Conservation (phyloP, 2,888 invertebrate species). For the Drosophila bunnanda region DNA sequence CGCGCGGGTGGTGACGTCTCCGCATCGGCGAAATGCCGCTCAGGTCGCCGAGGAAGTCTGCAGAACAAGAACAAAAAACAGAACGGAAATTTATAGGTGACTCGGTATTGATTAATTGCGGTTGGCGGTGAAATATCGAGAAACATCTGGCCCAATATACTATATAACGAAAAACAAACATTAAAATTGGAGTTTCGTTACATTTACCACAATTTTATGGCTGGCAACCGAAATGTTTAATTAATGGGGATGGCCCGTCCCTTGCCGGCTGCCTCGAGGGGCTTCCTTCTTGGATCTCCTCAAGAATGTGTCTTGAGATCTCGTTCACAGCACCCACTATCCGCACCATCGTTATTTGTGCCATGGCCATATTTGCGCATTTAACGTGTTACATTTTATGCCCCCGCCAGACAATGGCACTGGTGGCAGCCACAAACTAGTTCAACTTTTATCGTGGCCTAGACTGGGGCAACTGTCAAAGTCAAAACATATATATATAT, state of each 20-base stretch:
- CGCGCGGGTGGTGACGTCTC: slow-evolving; percentile 85
- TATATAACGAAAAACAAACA: slow-evolving; percentile 41
- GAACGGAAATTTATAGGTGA: slow-evolving; percentile 57
- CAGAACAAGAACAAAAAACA: slow-evolving; percentile 45
- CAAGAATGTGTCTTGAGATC: not conserved
- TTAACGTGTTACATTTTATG: slow-evolving; percentile 59
- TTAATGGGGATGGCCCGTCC: slow-evolving; percentile 25
- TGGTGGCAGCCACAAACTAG: slow-evolving; percentile 34
- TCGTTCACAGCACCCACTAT: slow-evolving; percentile 23
- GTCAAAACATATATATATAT: slow-evolving; percentile 15
- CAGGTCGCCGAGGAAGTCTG: slow-evolving; percentile 82
- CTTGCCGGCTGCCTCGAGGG: slow-evolving; percentile 50
- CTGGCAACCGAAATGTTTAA: slow-evolving; percentile 31
- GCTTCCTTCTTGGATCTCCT: slow-evolving; percentile 32
- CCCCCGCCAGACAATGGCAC: slow-evolving; percentile 37
- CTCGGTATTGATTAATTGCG: slow-evolving; percentile 68
- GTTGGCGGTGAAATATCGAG: slow-evolving; percentile 34
- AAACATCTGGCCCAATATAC: slow-evolving; percentile 59
- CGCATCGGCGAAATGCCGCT: slow-evolving; percentile 81
- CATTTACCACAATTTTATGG: slow-evolving; percentile 43
- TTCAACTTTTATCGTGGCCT: slow-evolving; percentile 23
- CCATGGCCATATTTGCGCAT: slow-evolving; percentile 66
- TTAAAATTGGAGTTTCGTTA: slow-evolving; percentile 39
- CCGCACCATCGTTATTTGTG: slow-evolving; percentile 51
- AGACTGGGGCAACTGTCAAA: slow-evolving; percentile 28